Conservation (phyloP, 2,113 vertebrate genomes). For the Coptodon rendalli region DNA sequence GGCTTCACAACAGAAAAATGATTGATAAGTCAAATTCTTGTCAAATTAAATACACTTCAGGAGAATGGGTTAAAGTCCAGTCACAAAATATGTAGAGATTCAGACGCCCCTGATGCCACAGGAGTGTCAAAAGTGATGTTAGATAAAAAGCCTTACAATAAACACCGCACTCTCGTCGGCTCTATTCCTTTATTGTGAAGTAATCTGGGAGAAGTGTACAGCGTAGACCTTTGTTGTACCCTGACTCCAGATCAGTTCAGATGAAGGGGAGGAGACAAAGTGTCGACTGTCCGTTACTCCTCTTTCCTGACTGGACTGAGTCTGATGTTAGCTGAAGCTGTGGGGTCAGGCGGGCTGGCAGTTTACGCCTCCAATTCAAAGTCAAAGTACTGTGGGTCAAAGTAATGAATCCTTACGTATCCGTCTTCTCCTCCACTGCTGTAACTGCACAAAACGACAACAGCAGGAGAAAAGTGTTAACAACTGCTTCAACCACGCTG, state of each 20-base stretch:
- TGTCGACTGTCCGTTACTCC: neutral
- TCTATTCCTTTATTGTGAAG: neutral
- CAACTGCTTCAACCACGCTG: neutral
- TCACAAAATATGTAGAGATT: neutral
- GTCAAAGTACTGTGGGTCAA: constrained; percentile 96
- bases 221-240: neutral
- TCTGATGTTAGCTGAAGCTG: neutral
- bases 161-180: neutral
- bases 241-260: neutral
- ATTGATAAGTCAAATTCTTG: neutral
- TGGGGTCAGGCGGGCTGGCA: neutral
- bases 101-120: neutral
- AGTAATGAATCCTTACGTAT: constrained; percentile 94
- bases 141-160: neutral
- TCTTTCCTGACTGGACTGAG: neutral
- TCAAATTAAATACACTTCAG: constrained; percentile 35
- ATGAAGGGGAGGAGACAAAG: neutral
- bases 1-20: neutral
- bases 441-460: constrained; percentile 74
- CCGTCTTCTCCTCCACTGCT: constrained; percentile 97
- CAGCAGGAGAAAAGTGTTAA: neutral
- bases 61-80: neutral
- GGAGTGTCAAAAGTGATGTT: neutral
- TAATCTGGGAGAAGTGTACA: neutral
- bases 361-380: constrained; percentile 90